Percentiles rank a stretch among this genome's conserved stretches.
Conservation (phyloP, 2,888 invertebrate species). For the Chloroclysta siterata region DNA sequence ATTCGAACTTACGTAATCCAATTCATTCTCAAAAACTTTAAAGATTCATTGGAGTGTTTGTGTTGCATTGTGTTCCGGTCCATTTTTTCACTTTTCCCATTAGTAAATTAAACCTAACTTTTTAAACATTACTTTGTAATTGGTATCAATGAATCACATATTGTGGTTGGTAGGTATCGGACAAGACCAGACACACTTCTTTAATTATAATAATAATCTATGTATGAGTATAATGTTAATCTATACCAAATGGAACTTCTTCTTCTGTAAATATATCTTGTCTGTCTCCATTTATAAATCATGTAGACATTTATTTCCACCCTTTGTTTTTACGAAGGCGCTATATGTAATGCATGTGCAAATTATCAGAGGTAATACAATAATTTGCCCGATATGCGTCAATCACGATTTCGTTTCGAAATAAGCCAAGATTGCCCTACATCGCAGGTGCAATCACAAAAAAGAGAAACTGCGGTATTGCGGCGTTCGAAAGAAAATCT, state of each 20-base stretch:
- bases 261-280: not conserved
- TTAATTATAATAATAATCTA: too few species aligned
- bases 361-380: constrained; percentile 49
- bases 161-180: too few species aligned
- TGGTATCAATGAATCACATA: too few species aligned
- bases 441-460: constrained; percentile 78
- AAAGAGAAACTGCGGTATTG: constrained; percentile 78
- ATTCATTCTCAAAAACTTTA: too few species aligned
- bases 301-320: constrained; percentile 5
- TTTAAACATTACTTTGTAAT: constrained; percentile 4
- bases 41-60: too few species aligned
- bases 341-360: constrained; percentile 32
- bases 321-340: constrained; percentile 10
- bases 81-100: too few species aligned
- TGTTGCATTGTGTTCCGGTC: too few species aligned
- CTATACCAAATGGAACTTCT: not conserved
- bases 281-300: not conserved
- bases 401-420: constrained; percentile 69
- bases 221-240: too few species aligned
- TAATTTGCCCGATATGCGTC: constrained; percentile 65
- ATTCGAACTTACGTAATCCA: constrained; percentile 18
- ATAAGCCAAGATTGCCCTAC: constrained; percentile 75
- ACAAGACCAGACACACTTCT: not conserved
- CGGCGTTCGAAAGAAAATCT: constrained; percentile 79
- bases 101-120: too few species aligned